These are phyloP conservation scores for Nomada hirtipes DNA, from an alignment of 2,888 invertebrate species.

Conservation along the genomic window DNA sequence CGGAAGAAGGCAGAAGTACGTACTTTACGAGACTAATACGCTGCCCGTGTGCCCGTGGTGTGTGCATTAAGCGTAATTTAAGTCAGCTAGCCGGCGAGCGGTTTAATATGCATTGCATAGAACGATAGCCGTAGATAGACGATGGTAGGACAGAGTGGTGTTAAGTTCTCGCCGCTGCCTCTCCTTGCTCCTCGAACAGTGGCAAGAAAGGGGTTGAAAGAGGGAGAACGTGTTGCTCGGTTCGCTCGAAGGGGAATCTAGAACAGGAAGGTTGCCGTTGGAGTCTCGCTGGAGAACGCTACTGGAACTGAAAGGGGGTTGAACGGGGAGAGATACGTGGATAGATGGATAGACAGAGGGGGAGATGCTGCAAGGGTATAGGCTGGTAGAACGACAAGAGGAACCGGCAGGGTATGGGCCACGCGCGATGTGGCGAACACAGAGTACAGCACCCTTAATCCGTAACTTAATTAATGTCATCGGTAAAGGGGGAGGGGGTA, in stretches of 20 bases:
- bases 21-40: conserved; percentile 37
- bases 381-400: conserved; percentile 58
- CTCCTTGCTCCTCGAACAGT: no score
- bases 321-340: neutral
- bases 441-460: conserved; percentile 61
- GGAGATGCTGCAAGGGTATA: conserved; percentile 26
- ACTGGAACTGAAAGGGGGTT: conserved; percentile 11
- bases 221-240: conserved; percentile 30
- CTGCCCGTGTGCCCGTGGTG: neutral
- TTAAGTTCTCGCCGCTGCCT: conserved; percentile 18
- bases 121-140: conserved; percentile 42
- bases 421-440: conserved; percentile 51
- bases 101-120: conserved; percentile 50
- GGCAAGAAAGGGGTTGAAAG: neutral
- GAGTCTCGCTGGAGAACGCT: conserved; percentile 36
- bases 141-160: conserved; percentile 25
- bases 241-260: conserved; percentile 13
- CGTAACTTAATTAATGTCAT: conserved; percentile 68
- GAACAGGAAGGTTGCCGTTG: conserved; percentile 44
- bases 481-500: conserved; percentile 35
- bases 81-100: conserved; percentile 22
- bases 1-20: conserved; percentile 41
- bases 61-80: conserved; percentile 44
- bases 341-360: neutral
- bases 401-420: conserved; percentile 51